Conservation (phyloP, 2,113 vertebrate genomes). For the Chitala chitala region DNA sequence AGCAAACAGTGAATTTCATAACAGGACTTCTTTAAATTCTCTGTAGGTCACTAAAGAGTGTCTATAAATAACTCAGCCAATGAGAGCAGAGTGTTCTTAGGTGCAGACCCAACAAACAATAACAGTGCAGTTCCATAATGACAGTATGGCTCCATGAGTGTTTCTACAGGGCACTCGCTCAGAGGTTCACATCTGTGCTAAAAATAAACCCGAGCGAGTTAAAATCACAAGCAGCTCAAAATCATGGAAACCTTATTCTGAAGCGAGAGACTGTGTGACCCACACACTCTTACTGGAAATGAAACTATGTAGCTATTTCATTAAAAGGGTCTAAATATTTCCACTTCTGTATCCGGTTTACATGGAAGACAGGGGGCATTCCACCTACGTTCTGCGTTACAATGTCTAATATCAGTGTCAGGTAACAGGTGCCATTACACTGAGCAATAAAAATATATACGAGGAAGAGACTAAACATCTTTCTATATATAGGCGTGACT, state of each 20-base stretch:
- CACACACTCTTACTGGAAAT: neutral
- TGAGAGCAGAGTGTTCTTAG: neutral
- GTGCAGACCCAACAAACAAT: neutral
- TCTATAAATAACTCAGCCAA: conserved; percentile 4
- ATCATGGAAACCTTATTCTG: neutral
- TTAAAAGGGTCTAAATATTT: no score
- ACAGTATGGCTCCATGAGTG: neutral
- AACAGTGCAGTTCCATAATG: neutral
- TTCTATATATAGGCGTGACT: no score
- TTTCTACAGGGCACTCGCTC: neutral
- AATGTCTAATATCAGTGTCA: no score
- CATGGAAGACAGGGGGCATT: no score
- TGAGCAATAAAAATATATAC: no score
- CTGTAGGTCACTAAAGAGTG: neutral
- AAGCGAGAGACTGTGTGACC: neutral
- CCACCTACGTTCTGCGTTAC: no score
- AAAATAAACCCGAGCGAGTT: neutral
- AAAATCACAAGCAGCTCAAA: neutral
- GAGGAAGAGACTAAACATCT: no score
- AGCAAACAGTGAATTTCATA: neutral
- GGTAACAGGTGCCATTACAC: no score
- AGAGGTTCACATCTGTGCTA: neutral
- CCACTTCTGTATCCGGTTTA: no score
- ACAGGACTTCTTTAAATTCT: conserved; percentile 3
- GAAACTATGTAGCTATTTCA: neutral